Evolutionary conservation across 2,797 vertebrate genomes (phyloP).

Genomic region (Poeciliopsis infans): DNA sequence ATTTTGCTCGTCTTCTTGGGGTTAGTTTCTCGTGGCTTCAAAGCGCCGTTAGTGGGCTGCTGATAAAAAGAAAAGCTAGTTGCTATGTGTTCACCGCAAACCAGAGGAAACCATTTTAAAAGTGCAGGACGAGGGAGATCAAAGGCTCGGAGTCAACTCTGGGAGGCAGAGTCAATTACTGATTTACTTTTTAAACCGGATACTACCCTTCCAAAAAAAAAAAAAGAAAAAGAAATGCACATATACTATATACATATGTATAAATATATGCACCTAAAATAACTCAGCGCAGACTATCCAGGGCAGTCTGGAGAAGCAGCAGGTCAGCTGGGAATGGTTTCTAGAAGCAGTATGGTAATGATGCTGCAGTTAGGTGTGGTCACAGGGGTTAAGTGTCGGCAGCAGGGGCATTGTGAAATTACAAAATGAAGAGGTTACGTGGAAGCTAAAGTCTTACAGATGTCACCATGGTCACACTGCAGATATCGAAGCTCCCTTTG

Average conservation of each 20-base stretch:
- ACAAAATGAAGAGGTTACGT: constrained; percentile 53
- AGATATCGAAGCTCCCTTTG: constrained; percentile 36
- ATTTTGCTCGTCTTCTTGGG: constrained; percentile 26
- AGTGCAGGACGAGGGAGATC: constrained; percentile 61
- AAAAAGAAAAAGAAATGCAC: background rate
- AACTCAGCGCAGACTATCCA: constrained; percentile 47
- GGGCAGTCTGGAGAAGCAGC: constrained; percentile 24
- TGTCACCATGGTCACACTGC: constrained; percentile 46
- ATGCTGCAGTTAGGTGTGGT: constrained; percentile 54
- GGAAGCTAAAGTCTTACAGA: constrained; percentile 46
- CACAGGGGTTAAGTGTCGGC: constrained; percentile 66
- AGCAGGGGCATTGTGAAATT: constrained; percentile 55
- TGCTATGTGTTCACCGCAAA: constrained; percentile 61
- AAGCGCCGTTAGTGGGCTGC: constrained; percentile 58
- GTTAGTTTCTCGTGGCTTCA: constrained; percentile 54
- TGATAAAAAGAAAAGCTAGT: constrained; percentile 68
- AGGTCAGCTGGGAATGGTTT: constrained; percentile 22
- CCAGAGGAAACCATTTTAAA: constrained; percentile 70
- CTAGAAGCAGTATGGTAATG: constrained; percentile 47
- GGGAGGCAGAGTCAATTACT: constrained; percentile 66
- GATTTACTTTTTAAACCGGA: constrained; percentile 71
- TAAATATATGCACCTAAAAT: constrained; percentile 38
- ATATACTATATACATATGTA: background rate
- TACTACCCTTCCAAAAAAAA: constrained; percentile 32
- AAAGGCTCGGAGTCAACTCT: constrained; percentile 62